Base-by-base conservation (phyloP, 2,888 invertebrate genomes). In the Athetis lepigone region DNA sequence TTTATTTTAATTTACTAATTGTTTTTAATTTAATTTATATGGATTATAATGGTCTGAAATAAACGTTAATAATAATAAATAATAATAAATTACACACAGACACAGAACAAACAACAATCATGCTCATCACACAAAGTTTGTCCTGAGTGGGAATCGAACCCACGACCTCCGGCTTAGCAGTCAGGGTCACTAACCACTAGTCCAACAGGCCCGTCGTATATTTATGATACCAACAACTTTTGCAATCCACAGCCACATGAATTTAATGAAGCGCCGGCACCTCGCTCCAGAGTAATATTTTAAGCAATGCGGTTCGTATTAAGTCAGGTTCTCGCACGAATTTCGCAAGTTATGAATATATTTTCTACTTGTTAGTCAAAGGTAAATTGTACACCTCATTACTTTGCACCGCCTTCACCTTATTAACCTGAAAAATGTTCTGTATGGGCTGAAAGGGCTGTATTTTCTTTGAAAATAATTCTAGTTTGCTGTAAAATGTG, bases 331-430 rank as follows among this genome's bases (percentile, higher is more conserved):
- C 39, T 43, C 50, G 47, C 36, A 54, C 50, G 37, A 62, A 52
- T 49, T 73, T 21, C 56, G 27, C 42, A 33, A 70, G 52, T 70
- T 72, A 58, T 72, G 71, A 76, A 76, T 76, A 72, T 63, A 67
- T 71, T 70, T 75, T 58, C 72, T 47, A 45, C 77, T 67, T 73
- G 73, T 79, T 79, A 79, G 77, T 63, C 64, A 71, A 65, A 77
- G 54, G 70, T 73, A 73, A 67, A 66, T 66, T 61, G 76, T 73
- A 61, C 51, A 64, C 57, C 61, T 79, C 79, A 78, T 78, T 78
- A 76, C 69, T 61, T 45, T n/a, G 27, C 2, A 54, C 51, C 62
- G 21, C 56, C 49, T 45, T 59, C 49, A 19, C 40, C 49, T 57
- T 63, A 54, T 56, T 43, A 66, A 43, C 54, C 18, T 50, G 19